A percentile compares a stretch with the other conserved stretches of the same genome.
phyloP scores from a whole-genome alignment of 2,888 invertebrate genomes.

The Eristalinus sepulchralis region DNA sequence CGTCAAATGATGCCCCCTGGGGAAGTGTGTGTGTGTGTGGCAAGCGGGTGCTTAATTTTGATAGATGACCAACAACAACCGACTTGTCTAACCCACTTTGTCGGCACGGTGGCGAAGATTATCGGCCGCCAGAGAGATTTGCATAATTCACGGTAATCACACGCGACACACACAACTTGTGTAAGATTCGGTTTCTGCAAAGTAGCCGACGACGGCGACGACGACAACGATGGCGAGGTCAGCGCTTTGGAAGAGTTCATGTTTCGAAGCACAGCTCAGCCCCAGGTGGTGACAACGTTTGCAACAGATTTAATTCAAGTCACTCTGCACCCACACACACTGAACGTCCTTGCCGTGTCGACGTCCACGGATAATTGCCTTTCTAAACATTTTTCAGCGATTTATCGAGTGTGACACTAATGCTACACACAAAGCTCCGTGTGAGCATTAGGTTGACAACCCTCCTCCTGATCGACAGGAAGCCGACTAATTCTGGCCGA shows the following conservation, averaged over 20 bases:
- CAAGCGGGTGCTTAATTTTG: not conserved
- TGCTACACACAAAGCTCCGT: conserved; percentile 72
- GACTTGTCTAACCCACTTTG: conserved; percentile 10
- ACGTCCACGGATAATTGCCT: not conserved
- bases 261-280: not conserved
- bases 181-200: conserved; percentile 31
- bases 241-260: too few species aligned
- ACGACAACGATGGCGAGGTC: conserved; percentile 1
- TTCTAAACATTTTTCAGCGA: conserved; percentile 46
- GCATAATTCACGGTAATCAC: conserved; percentile 48
- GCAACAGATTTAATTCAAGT: not conserved
- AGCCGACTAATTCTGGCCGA: conserved; percentile 32
- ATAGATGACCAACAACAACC: conserved; percentile 5
- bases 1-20: conserved; percentile 2
- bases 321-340: not conserved
- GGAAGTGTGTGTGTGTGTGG: not conserved
- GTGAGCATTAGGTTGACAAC: conserved; percentile 36
- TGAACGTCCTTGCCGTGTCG: not conserved
- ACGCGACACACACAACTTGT: conserved; percentile 20
- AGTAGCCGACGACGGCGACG: conserved; percentile 32
- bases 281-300: not conserved
- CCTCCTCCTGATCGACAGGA: conserved; percentile 31
- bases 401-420: conserved; percentile 47
- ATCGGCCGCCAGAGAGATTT: conserved; percentile 23
- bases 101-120: not conserved